Evolutionary conservation across 23 tunicate genomes (phyloP).

Genomic region (Aplidium turbinatum): DNA sequence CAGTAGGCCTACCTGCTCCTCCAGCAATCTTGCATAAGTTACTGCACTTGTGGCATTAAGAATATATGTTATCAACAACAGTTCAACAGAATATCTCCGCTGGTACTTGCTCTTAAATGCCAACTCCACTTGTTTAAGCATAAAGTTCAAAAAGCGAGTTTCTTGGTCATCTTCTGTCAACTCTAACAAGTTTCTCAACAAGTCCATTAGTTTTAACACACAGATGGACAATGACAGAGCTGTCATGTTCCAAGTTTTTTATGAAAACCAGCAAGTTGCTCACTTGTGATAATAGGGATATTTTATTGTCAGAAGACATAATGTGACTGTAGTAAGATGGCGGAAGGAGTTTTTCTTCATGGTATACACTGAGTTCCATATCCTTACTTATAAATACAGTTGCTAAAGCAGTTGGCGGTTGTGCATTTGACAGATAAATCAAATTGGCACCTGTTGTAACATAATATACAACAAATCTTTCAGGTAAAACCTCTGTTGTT

Average conservation of each 20-base stretch:
- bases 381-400: conserved; percentile 11
- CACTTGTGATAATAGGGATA: conserved; percentile 3
- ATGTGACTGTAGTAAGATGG: conserved; percentile 9
- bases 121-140: conserved; percentile 17
- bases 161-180: not conserved
- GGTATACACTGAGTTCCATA: conserved; percentile 6
- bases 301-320: conserved; percentile 3
- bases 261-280: conserved; percentile 4
- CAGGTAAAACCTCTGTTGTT: conserved; percentile 2
- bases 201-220: no score
- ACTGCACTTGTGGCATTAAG: conserved; percentile 4
- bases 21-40: conserved; percentile 14
- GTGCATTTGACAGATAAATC: conserved; percentile 2
- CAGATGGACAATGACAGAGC: no score
- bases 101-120: conserved; percentile 10
- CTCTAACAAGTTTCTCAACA: not conserved
- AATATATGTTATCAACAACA: conserved; percentile 11
- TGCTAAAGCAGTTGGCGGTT: conserved; percentile 6
- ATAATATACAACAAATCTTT: not conserved
- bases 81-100: conserved; percentile 11
- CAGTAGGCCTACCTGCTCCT: conserved; percentile 20
- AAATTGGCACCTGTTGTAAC: not conserved
- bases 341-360: not conserved
- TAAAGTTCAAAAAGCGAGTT: conserved; percentile 12
- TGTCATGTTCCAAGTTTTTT: not conserved